Base-by-base conservation (phyloP, 2,888 invertebrate genomes). In the Lycophotia porphyrea region DNA sequence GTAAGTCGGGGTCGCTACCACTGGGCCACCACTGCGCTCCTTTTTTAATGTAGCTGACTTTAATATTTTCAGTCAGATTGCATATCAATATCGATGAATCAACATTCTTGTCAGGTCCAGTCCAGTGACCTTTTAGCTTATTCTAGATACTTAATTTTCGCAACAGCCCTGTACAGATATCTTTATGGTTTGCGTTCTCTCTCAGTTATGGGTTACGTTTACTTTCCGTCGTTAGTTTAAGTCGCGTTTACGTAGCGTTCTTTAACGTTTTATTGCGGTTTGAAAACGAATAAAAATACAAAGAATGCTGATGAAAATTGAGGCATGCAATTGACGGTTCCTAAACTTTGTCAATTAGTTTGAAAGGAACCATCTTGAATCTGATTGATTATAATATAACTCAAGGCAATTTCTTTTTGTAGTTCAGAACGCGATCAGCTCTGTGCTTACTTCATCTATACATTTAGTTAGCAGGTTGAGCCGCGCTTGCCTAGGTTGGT, bases 241-340 rank as follows among this genome's bases (percentile, higher is more conserved):
- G 88, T 73, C 74, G 76, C 74, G 84, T 69, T 78, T 76, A 74
- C 82, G 74, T 82, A 71, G 84, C 71, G 81, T 82, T 87, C 80
- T 82, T 85, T 87, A 65, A 85, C 82, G 75, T 79, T 88, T 89
- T 86, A 89, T 87, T 84, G 84, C 78, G 70, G 52, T 81, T 85
- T 77, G 83, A 85, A 85, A 81, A 87, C 71, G 73, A 87, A 80
- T 80, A 81, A 84, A 85, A 85, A 68, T 84, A 78, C 78, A 67
- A 79, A 70, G 60, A 83, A 63, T 31, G 11, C 24, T 63, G 15
- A 47, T 47, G 49, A 61, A 68, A 64, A 61, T 39, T 36, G 65
- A 13, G 24, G 36, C 4, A 49, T 18, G 42, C 58, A 21, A 64
- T 58, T 58, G 18, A 18, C 21, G 21, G 27, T 39, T 11, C 21